Evolutionary conservation across 1,140 invertebrate genomes (phyloP), one percentile per base, ranked within the genome.

Genomic region (Bombus consobrinus): DNA sequence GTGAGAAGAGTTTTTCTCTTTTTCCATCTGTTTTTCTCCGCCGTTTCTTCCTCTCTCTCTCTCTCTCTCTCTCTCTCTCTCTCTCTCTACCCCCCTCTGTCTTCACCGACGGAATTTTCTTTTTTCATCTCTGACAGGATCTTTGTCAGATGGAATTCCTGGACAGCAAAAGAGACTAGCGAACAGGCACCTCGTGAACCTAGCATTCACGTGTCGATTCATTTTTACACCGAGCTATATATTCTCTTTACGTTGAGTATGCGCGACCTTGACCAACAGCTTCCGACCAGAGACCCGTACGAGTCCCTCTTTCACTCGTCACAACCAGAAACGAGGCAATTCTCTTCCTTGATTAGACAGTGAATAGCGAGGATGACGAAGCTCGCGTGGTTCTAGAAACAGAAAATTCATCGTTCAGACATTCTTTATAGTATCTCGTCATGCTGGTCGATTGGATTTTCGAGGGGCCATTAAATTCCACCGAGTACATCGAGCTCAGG

Each of bases 1-100:
- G 66, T 69, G 86, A 76, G 86, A 83, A 75, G 69, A 71, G 76
- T 72, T 82, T 74, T 71, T 64, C 77, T 41, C 62, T n/a, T 80
- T 69, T 62, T 53, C 78, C 47, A 22, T 74, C 68, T 66, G 10
- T 32, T 2, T 12, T 6, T n/a, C n/a, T 12, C 34, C 25, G 6
- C 1, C 34, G 34, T 13, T 34, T 66, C 62, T 18, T 32, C 6
- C 66, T 68, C 32, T 22, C 18, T 43, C 34, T 75, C 37, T 71
- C 18, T 73, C 73, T 76, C 64, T 72, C 22, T 25, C 9, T 32
- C n/a, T 4, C 13, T 34, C 13, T 0, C 47, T 25, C 62, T 25
- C 2, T 10, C 28, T 81, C 10, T 15, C 12, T 68, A 47, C 3
- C 12, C 18, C 18, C 2, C 3, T 57, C n/a, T 75, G 4, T 22